Base-by-base conservation (phyloP, 2,113 vertebrate genomes). In the Oreochromis niloticus region DNA sequence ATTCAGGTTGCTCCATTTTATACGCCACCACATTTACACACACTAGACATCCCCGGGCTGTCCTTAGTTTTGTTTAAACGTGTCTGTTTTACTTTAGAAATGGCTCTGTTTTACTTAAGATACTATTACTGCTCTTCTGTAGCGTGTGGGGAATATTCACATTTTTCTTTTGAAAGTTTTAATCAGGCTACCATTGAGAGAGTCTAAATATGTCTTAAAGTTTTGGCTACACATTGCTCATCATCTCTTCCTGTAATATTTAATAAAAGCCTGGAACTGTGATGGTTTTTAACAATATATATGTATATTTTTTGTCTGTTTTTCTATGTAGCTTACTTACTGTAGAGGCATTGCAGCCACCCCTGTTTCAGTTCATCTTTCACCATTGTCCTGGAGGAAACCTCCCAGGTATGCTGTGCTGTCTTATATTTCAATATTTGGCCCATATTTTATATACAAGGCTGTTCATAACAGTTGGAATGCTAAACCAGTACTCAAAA, bases 371-470 rank as follows among this genome's bases (percentile, higher is more conserved):
- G 85, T 81, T 92, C 92, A 94, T 91, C 88, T 68, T 84, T 94
- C 93, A 92, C 83, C 90, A 91, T 85, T 89, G 91, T 95, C 95
- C 95, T 96, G 96, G 96, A 96, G 96, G 91, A 71, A 93, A 82
- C 83, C 95, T 94, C 90, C 95, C 95, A 96, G 96, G 96, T 96
- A 92, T 41, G 17, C 16, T 79, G 4, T 80, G 7, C 27, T 85
- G 8, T 24, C n/a, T 57, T 41, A n/a, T 4, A 13, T 55, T 36
- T 81, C 6, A 27, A 68, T 48, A 43, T 4, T 36, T 79, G 54
- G 10, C 17, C 27, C 19, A 4, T 63, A 19, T 66, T 24, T 7
- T 1, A 50, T 78, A 78, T 78, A 52, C 30, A 78, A 78, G 17
- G 73, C 46, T 78, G 16, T 32, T 50, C 7, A n/a, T 52, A 48